These are phyloP conservation scores for Folsomia candida DNA, from an alignment of 2,888 invertebrate genomes.

Conservation along the genomic window DNA sequence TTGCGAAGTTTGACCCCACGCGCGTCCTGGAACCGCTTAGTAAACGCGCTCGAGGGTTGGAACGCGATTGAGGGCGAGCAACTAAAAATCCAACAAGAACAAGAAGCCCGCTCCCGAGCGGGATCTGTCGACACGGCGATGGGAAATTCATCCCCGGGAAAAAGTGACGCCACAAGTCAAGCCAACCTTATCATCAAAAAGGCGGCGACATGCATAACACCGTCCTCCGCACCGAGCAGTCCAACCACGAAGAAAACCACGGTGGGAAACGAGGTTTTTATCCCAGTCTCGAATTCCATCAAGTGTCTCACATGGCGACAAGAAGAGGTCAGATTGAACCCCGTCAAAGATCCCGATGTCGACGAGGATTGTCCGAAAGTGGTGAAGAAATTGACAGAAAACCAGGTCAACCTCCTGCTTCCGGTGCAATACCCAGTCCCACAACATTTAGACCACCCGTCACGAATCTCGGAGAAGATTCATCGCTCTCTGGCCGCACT, in stretches of 20 bases:
- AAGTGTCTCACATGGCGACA: slow-evolving; percentile 49
- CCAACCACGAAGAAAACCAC: slow-evolving; percentile 35
- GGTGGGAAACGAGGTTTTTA: no score
- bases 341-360: not conserved
- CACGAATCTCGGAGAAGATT: slow-evolving; percentile 42
- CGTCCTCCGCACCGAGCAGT: slow-evolving; percentile 18
- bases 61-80: slow-evolving; percentile 39
- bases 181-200: not conserved
- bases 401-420: slow-evolving; percentile 41
- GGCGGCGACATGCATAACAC: not conserved
- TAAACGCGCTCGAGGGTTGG: slow-evolving; percentile 47
- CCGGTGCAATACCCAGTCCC: slow-evolving; percentile 36
- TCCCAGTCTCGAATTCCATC: slow-evolving; percentile 38
- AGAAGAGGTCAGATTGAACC: slow-evolving; percentile 25
- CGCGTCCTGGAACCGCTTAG: slow-evolving; percentile 48
- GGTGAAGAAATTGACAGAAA: slow-evolving; percentile 26
- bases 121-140: slow-evolving; percentile 31
- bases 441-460: slow-evolving; percentile 40
- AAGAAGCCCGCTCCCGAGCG: no score
- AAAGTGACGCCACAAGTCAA: slow-evolving; percentile 45
- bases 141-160: slow-evolving; percentile 2
- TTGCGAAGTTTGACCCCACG: slow-evolving; percentile 44
- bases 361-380: not conserved
- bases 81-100: slow-evolving; percentile 22
- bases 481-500: slow-evolving; percentile 31